phyloP scores from a whole-genome alignment of 1,140 invertebrate species.

The Dreissena polymorpha region DNA sequence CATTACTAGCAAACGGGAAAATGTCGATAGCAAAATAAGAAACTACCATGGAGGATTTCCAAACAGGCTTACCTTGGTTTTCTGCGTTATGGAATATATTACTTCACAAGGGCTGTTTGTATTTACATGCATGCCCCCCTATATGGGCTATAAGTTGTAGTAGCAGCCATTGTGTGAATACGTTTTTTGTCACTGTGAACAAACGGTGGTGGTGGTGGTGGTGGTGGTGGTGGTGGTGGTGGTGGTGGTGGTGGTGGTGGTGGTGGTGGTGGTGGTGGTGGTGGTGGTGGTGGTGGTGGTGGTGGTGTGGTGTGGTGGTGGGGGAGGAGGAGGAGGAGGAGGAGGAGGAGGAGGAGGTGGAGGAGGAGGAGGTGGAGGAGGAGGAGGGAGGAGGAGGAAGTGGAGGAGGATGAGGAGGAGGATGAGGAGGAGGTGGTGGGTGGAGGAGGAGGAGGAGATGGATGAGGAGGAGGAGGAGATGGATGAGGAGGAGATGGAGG shows the following conservation, averaged over 20 bases:
- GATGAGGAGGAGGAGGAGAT: neutral
- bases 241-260: slow-evolving; percentile 6
- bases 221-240: neutral
- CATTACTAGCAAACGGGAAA: too few relatives aligned
- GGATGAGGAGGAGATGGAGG: too few relatives aligned
- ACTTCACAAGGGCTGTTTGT: neutral
- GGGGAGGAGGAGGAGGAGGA: neutral
- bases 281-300: neutral
- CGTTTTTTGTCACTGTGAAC: too few relatives aligned
- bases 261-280: neutral
- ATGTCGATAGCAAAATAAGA: too few relatives aligned
- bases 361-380: neutral
- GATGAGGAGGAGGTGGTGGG: neutral
- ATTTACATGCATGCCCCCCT: neutral
- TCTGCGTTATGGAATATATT: neutral
- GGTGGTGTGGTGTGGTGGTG: too few relatives aligned
- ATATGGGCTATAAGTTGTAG: too few relatives aligned
- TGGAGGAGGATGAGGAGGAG: too few relatives aligned
- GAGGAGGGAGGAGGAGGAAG: too few relatives aligned
- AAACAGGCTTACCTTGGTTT: too few relatives aligned
- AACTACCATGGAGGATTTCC: too few relatives aligned
- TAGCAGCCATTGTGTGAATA: too few relatives aligned
- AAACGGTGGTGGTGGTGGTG: neutral
- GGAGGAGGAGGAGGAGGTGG: neutral
- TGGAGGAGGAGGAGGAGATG: too few relatives aligned